Conservation (phyloP, 1,140 invertebrate genomes). For the Chymomyza costata region DNA sequence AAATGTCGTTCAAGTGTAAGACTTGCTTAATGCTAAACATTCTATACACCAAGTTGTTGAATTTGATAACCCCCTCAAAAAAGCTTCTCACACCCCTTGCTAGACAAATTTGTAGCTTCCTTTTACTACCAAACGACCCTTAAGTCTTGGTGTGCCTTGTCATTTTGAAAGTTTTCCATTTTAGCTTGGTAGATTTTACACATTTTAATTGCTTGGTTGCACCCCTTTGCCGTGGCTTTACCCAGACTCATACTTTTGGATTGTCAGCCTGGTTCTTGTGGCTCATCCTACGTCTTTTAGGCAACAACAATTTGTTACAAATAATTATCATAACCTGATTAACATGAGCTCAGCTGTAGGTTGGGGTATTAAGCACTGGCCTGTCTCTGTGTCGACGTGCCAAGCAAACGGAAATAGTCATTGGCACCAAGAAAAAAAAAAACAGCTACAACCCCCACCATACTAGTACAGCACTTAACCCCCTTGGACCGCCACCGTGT, state of each 20-base stretch:
- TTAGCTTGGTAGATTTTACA: conserved; percentile 54
- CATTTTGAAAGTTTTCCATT: conserved; percentile 66
- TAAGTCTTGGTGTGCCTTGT: conserved; percentile 32
- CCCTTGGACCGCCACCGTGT: background rate
- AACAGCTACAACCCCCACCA: background rate
- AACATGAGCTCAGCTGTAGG: conserved; percentile 61
- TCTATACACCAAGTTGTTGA: no score
- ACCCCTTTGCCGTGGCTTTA: background rate
- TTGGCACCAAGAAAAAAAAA: no score
- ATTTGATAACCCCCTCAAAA: no score
- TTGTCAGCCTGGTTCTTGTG: conserved; percentile 1
- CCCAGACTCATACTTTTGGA: background rate
- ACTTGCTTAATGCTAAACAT: no score
- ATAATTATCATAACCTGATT: conserved; percentile 76
- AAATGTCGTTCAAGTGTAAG: conserved; percentile 69
- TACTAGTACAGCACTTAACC: background rate
- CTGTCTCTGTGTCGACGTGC: background rate
- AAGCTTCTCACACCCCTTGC: background rate
- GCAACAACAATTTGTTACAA: conserved; percentile 71
- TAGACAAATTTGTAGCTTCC: background rate
- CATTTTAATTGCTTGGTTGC: conserved; percentile 56
- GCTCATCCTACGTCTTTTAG: conserved; percentile 4
- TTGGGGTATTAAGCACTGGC: background rate
- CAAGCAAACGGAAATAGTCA: conserved; percentile 35
- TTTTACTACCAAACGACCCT: no score